These are phyloP conservation scores for Neoseiulus cucumeris DNA, from an alignment of 1,140 invertebrate species.

Conservation along the genomic window DNA sequence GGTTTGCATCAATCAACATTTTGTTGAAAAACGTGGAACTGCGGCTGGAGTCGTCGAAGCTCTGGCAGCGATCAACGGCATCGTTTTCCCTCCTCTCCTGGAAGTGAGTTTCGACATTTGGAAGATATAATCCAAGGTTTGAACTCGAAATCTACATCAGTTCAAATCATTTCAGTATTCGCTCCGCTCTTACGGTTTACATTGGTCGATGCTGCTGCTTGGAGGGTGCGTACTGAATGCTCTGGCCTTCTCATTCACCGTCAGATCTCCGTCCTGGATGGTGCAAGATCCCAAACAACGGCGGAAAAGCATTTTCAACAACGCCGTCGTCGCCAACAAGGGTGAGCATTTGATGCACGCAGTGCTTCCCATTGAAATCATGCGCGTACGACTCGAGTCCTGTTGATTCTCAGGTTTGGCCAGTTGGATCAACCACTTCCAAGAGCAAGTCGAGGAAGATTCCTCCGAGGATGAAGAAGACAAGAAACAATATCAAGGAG, in stretches of 20 bases:
- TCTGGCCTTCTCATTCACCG: neutral
- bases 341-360: neutral
- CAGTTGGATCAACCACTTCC: slow-evolving; percentile 5
- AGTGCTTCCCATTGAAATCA: too few species aligned
- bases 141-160: too few species aligned
- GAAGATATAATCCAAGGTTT: neutral
- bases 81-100: neutral
- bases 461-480: neutral
- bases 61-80: slow-evolving; percentile 1
- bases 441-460: neutral
- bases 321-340: neutral
- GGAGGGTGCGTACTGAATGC: neutral
- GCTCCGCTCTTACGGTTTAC: neutral
- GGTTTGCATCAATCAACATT: slow-evolving; percentile 9
- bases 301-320: slow-evolving; percentile 3
- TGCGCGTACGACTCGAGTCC: neutral
- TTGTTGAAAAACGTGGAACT: slow-evolving; percentile 6
- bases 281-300: neutral
- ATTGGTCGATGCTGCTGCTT: neutral
- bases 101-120: neutral
- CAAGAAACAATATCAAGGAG: neutral
- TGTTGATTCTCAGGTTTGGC: neutral
- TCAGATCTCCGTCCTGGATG: slow-evolving; percentile 6
- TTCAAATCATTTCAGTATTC: neutral
- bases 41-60: neutral